Evolutionary conservation across 2,888 invertebrate genomes (phyloP), one percentile per base, ranked within the genome.

Genomic region (Elaeidobius kamerunicus): DNA sequence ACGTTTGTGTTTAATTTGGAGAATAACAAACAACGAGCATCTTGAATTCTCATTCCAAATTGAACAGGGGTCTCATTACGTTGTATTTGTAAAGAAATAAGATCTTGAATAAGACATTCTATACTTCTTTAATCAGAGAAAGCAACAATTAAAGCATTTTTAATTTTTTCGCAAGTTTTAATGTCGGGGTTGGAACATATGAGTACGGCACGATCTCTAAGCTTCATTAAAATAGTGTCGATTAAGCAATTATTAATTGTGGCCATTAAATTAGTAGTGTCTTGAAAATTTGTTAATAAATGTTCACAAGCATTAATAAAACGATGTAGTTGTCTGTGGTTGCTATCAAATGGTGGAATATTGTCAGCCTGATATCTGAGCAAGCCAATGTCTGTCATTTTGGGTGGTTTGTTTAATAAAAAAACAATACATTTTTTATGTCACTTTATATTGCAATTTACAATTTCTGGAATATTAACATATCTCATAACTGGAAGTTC

Each of bases 1-100:
- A 17, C 12, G n/a, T 12, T 6, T 11, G 40, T 9, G 3, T 17
- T 40, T 40, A 40, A 18, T 40, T 18, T 40, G 9, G 19, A 19
- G 18, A 40, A 18, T 18, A 40, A 2, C 18, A 40, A 40, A 40
- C 12, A 12, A 7, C 40, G 2, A 17, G 40, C 17, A 40, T 40
- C 19, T 40, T 40, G 40, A n/a, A 3, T 12, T 5, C n/a, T n/a
- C n/a, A n/a, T n/a, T n/a, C n/a, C n/a, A n/a, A n/a, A n/a, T n/a
- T n/a, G n/a, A n/a, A n/a, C 3, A 2, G 38, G 38, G 3, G 38
- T 15, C 16, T 12, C 12, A 36, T 12, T 12, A 14, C 16, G 12
- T 3, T 2, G 3, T 3, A 18, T 15, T 6, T 3, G 12, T 36
- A 36, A 36, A 15, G 5, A 11, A 5, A 36, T 15, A n/a, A n/a